Evolutionary conservation across 2,888 invertebrate genomes (phyloP), one percentile per base, ranked within the genome.

Genomic region (Hanleya hanleyi): DNA sequence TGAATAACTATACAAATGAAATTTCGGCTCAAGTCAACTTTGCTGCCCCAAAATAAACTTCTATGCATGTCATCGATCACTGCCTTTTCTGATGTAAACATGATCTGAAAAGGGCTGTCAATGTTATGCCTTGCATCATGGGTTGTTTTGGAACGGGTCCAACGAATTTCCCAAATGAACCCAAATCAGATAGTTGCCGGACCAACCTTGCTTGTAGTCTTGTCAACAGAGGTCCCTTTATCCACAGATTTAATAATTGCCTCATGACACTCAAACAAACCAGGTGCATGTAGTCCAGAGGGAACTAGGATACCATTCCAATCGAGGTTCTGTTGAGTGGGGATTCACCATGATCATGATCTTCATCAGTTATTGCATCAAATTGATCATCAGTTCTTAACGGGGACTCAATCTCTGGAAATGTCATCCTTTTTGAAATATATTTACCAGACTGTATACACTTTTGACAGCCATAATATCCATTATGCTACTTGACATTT

Each of bases 181-280:
- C n/a, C n/a, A n/a, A n/a, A n/a, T n/a, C n/a, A n/a, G 78, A 78
- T 49, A 78, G 67, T n/a, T 64, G 18, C n/a, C 22, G 26, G 4
- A 74, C n/a, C n/a, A 71, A 67, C 15, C 35, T 3, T 3, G 18
- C 1, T 36, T 74, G 71, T n/a, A 79, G 57, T 71, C 51, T 74
- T 29, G 67, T 73, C 29, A 15, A 47, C 15, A 22, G 22, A 32
- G 80, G 76, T 3, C 85, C 87, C 62, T 75, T 76, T 35, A 79
- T 77, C 79, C 83, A 82, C 57, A 81, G 71, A 6, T 51, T 50
- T 1, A 88, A 62, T 6, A 88, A 67, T 70, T 85, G 84, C 62
- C 81, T 82, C 33, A 84, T 76, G 29, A 86, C 83, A n/a, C 87
- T 88, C 33, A 89, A 77, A 64, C 83, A 87, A 5, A 86, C 75